phyloP scores from a whole-genome alignment of 2,113 vertebrate species.

The Boleophthalmus pectinirostris region DNA sequence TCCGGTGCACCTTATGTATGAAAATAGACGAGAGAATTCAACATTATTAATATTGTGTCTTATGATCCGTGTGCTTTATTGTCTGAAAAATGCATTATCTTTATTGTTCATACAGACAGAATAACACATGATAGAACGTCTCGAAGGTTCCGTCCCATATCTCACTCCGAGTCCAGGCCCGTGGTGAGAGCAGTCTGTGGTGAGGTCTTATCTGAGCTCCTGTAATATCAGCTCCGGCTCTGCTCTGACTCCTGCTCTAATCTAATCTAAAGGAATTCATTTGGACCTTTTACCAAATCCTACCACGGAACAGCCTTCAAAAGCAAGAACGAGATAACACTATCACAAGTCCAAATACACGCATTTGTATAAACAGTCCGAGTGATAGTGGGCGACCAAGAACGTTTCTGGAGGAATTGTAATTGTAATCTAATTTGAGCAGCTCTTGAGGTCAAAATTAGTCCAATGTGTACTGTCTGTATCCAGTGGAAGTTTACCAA shows the following conservation, averaged over 20 bases:
- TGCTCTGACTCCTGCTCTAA: background rate
- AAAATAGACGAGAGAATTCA: no score
- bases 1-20: no score
- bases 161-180: background rate
- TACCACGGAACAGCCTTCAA: background rate
- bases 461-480: no score
- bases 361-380: background rate
- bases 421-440: no score
- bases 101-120: no score
- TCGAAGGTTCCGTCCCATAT: background rate
- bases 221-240: background rate
- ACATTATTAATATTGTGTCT: no score
- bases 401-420: background rate
- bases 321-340: background rate
- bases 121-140: no score
- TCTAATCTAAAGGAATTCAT: slow-evolving; percentile 4
- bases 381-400: background rate
- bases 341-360: background rate
- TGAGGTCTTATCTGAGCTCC: background rate
- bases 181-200: background rate
- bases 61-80: no score
- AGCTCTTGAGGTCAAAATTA: no score
- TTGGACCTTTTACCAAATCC: background rate
- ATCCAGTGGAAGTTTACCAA: no score
- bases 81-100: no score